These are phyloP conservation scores for Theocolax elegans DNA, from an alignment of 1,140 invertebrate genomes.

Conservation along the genomic window DNA sequence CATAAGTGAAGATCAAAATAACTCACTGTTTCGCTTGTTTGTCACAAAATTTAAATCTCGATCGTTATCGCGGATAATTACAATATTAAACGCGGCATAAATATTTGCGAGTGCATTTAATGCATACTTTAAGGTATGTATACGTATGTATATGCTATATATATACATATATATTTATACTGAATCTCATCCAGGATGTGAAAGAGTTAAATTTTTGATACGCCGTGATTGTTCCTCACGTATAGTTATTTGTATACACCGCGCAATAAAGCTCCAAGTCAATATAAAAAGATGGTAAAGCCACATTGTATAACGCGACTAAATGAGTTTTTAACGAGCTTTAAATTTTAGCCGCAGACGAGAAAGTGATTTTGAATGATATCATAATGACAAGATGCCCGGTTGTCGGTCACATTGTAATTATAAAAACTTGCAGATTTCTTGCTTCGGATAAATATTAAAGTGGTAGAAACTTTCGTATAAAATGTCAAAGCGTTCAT, in stretches of 20 bases:
- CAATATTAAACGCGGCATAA: no score
- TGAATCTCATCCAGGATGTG: not conserved
- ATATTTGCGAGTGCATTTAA: no score
- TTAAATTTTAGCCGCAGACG: constrained; percentile 29
- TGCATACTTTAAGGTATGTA: no score
- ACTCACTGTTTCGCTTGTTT: no score
- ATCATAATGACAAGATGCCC: not conserved
- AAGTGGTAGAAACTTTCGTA: not conserved
- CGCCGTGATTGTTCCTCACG: not conserved
- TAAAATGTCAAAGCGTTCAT: constrained; percentile 2
- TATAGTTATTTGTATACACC: not conserved
- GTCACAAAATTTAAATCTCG: no score
- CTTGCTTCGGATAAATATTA: not conserved
- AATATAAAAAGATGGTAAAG: not conserved
- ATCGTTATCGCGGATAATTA: no score
- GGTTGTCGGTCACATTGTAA: not conserved
- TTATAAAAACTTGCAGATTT: constrained; percentile 7
- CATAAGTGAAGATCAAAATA: no score
- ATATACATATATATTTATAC: no score
- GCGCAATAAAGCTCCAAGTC: not conserved
- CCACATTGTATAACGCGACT: not conserved
- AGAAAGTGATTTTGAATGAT: constrained; percentile 22
- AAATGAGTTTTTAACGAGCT: constrained; percentile 35
- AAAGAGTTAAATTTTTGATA: not conserved
- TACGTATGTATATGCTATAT: no score